Evolutionary conservation across 2,888 invertebrate genomes (phyloP), one percentile per base, ranked within the genome.

Genomic region (Operophtera brumata): DNA sequence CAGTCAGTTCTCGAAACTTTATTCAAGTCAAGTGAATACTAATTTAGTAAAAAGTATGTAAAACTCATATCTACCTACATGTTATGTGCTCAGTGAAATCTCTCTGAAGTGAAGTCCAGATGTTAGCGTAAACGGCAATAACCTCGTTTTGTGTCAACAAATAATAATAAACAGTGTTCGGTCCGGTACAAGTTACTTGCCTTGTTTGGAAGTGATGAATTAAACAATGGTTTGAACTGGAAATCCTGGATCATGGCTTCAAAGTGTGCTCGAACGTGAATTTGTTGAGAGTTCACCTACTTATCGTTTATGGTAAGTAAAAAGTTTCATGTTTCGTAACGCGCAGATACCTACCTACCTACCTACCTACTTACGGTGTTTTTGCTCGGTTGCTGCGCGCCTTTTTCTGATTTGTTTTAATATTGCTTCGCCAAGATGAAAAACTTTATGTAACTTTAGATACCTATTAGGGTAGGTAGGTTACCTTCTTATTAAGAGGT

Each of bases 291-390:
- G 77, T 78, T 87, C 88, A 87, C 86, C 87, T 83, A 88, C 86
- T 79, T 87, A 80, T 70, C 88, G 64, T 89, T 82, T 88, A 89
- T 82, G 90, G 90, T 89, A 87, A 87, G 89, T 73, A 77, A 82
- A 83, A 82, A 84, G 78, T 84, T 84, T 85, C 84, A 73, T 78
- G 82, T 84, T 83, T 86, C 85, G 86, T 86, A 86, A 86, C 77
- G 71, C 67, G 62, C 70, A 70, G 73, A 71, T 80, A n/a, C n/a
- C n/a, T n/a, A n/a, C n/a, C n/a, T n/a, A n/a, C n/a, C n/a, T n/a
- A n/a, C n/a, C n/a, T n/a, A n/a, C n/a, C n/a, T n/a, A n/a, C n/a
- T n/a, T n/a, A 82, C 75, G 57, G 63, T 64, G 61, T 71, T 73
- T 70, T 39, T 66, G 56, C 41, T 45, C 54, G 45, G 60, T 58